Evolutionary conservation across 2,888 invertebrate genomes (phyloP).

Genomic region (Geophilus truncorum): DNA sequence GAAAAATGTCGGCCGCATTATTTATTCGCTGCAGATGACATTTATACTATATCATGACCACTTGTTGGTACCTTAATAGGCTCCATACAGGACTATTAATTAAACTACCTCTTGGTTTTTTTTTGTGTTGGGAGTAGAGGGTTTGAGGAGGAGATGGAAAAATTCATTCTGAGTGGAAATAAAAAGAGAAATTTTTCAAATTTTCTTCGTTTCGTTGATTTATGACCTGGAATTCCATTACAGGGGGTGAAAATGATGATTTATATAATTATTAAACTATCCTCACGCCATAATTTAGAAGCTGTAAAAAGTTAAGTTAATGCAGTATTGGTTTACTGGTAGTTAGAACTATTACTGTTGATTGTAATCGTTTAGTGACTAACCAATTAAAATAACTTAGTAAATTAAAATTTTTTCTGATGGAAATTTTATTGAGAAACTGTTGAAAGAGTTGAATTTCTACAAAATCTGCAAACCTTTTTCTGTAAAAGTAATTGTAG

Average conservation of each 20-base stretch:
- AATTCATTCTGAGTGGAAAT: not conserved
- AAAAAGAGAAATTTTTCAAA: not conserved
- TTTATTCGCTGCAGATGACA: not conserved
- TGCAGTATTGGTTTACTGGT: too few species aligned
- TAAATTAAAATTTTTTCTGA: too few species aligned
- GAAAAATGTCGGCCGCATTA: not conserved
- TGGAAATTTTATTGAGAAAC: too few species aligned
- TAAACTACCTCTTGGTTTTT: not conserved
- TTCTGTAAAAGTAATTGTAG: too few species aligned
- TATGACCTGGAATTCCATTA: not conserved
- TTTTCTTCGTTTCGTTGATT: not conserved
- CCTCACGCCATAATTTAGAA: not conserved
- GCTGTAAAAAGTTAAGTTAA: too few species aligned
- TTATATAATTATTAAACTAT: not conserved
- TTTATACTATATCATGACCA: conserved; percentile 20
- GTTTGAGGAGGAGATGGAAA: too few species aligned
- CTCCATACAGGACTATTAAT: conserved; percentile 21
- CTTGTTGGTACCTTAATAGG: not conserved
- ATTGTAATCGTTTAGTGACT: too few species aligned
- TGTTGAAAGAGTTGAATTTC: too few species aligned
- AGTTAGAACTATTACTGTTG: too few species aligned
- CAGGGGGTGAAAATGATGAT: not conserved
- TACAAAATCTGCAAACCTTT: too few species aligned
- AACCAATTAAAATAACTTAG: too few species aligned
- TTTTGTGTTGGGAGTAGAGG: too few species aligned